Base-by-base conservation (phyloP, 2,888 invertebrate genomes). In the Pseudoips prasinana region DNA sequence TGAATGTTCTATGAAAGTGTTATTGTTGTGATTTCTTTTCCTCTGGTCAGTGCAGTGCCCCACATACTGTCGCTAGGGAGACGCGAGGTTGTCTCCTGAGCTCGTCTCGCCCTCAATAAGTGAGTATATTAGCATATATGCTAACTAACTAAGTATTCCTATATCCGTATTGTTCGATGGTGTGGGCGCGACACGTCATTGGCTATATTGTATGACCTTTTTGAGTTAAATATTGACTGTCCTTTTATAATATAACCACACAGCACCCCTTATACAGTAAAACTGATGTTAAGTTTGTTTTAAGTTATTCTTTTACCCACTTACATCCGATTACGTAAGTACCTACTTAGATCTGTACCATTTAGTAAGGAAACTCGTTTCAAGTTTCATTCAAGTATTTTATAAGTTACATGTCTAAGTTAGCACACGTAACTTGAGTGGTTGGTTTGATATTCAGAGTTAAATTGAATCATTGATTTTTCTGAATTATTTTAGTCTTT, bases 141-240 rank as follows among this genome's bases (percentile, higher is more conserved):
- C 7, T 5, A 5, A 2, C 2, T 20, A 20, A n/a, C 2, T 20
- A 20, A 62, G 51, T 67, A 51, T 61, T 65, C 66, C 58, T 60
- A 69, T 63, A 79, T 81, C 76, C 77, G 76, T 72, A 58, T 73
- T 68, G 65, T n/a, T n/a, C n/a, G 54, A 56, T 22, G 56, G 65
- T 69, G 81, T 81, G 76, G 80, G 77, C 66, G 82, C 68, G 85
- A 86, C 87, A 87, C 87, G 87, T 88, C 85, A 85, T 73, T 54
- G 36, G 42, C 46, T 64, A 68, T 58, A 63, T 64, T 60, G 59
- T 53, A 46, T 56, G 64, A 62, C 74, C 72, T 72, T 74, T 69
- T 75, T 59, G 24, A 63, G 56, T 43, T 51, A 47, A 14, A 14
- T n/a, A n/a, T n/a, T 14, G 14, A 14, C 14, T n/a, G n/a, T n/a